These are phyloP conservation scores for Neria commutata DNA, from an alignment of 2,888 invertebrate species.

Conservation along the genomic window DNA sequence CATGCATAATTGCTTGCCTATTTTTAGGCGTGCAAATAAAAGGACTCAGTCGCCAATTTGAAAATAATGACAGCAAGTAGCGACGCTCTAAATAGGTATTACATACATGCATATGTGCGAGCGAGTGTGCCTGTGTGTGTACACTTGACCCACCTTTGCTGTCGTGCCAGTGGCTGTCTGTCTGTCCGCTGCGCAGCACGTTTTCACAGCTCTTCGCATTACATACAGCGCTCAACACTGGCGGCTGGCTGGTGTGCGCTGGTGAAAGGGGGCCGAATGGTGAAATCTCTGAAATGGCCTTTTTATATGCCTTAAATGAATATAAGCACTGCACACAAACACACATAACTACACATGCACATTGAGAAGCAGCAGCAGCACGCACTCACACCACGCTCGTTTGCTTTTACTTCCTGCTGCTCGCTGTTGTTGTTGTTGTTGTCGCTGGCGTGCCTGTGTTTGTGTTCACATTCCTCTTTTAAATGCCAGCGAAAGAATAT, in stretches of 20 bases:
- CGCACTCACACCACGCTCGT: conserved; percentile 8
- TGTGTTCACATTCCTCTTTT: conserved; percentile 45
- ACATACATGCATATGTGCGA: conserved; percentile 6
- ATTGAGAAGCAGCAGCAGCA: conserved; percentile 6
- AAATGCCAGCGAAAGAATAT: conserved; percentile 12
- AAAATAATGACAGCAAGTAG: too few relatives aligned
- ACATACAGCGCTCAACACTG: background rate
- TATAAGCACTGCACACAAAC: conserved; percentile 17
- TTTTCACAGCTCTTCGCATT: conserved; percentile 11
- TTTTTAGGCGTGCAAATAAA: background rate
- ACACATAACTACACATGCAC: conserved; percentile 17
- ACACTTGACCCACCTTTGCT: conserved; percentile 58
- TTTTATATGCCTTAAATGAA: conserved; percentile 45
- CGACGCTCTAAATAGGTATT: too few relatives aligned
- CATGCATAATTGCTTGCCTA: too few relatives aligned
- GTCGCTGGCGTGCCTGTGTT: conserved; percentile 21
- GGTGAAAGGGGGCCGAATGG: too few relatives aligned
- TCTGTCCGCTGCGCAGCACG: conserved; percentile 1
- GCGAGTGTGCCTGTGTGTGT: conserved; percentile 16
- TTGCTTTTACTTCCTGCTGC: conserved; percentile 12
- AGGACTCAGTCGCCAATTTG: too few relatives aligned
- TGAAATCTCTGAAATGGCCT: conserved; percentile 43
- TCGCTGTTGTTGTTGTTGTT: conserved; percentile 24
- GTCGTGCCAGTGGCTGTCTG: conserved; percentile 6
- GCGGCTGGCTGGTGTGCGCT: background rate